A percentile compares a stretch with the other conserved stretches of the same genome.
These are phyloP conservation scores for Limnodromus scolopaceus DNA, from an alignment of 2,797 vertebrate genomes.

Conservation along the genomic window DNA sequence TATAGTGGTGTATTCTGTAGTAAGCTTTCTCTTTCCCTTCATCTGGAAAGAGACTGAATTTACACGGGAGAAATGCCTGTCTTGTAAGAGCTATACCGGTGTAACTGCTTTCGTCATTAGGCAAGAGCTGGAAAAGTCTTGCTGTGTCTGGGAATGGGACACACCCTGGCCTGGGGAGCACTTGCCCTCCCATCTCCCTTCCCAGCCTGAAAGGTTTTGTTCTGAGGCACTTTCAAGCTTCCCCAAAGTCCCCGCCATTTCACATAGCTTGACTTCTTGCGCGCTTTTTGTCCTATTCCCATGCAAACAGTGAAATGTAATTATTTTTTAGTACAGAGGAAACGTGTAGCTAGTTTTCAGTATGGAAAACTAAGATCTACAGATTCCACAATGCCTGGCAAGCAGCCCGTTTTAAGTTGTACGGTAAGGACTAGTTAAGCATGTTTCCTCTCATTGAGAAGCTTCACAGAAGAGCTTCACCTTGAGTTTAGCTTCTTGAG, in stretches of 20 bases:
- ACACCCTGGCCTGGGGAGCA: neutral
- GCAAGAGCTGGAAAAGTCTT: neutral
- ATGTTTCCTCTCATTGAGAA: neutral
- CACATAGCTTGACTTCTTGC: neutral
- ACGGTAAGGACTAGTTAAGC: neutral
- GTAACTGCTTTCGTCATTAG: slow-evolving; percentile 1
- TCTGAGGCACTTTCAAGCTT: rapidly evolving
- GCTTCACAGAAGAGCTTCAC: rapidly evolving
- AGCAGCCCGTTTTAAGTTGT: neutral
- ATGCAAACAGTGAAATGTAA: neutral
- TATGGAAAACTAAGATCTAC: neutral
- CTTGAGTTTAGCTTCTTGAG: neutral
- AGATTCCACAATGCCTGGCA: rapidly evolving
- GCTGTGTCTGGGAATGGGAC: neutral
- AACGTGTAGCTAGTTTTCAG: neutral
- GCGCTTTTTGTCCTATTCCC: neutral
- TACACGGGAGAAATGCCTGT: neutral
- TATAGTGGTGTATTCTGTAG: rapidly evolving
- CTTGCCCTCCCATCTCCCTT: neutral
- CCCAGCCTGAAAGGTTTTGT: neutral
- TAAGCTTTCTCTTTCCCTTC: neutral
- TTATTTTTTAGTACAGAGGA: neutral
- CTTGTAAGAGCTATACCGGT: neutral
- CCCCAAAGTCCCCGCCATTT: rapidly evolving
- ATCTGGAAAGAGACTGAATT: neutral